Percentiles rank a stretch among this genome's conserved stretches.
These are phyloP conservation scores for Hypsibius dujardini DNA, from an alignment of 1,140 invertebrate species.

Conservation along the genomic window DNA sequence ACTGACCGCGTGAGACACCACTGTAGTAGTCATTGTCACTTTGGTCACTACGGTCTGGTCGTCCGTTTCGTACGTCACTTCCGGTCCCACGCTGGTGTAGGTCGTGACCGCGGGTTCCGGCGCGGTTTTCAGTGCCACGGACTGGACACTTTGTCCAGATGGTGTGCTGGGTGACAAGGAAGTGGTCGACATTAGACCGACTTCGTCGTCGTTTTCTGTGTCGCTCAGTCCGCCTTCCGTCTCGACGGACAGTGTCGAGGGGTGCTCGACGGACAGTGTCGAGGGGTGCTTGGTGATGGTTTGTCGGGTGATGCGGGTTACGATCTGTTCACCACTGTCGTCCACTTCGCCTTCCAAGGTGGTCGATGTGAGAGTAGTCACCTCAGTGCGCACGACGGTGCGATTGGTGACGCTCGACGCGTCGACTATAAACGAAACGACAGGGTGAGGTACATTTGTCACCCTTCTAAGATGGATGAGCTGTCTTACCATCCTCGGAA, in stretches of 20 bases:
- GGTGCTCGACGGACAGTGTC: neutral
- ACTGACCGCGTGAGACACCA: neutral
- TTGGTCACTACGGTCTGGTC: neutral
- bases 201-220: too few species aligned
- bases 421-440: too few species aligned
- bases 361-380: neutral
- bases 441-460: too few species aligned
- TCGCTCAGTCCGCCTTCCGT: too few species aligned
- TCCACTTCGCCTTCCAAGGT: neutral
- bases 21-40: neutral
- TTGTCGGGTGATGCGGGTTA: constrained; percentile 9
- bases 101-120: neutral
- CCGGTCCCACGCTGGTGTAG: constrained; percentile 9
- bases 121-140: too few species aligned
- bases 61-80: neutral
- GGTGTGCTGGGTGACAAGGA: too few species aligned
- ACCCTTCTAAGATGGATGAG: too few species aligned
- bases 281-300: neutral
- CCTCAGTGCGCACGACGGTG: neutral
- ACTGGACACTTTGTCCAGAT: too few species aligned
- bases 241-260: too few species aligned
- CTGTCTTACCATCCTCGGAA: too few species aligned
- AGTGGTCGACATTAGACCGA: too few species aligned
- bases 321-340: neutral
- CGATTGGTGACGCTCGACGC: too few species aligned